Percentiles rank a stretch among this genome's conserved stretches.
Evolutionary conservation across 37 sponge, comb jelly and placozoan species (phyloP).

Genomic region (Petrosia ficiformis): DNA sequence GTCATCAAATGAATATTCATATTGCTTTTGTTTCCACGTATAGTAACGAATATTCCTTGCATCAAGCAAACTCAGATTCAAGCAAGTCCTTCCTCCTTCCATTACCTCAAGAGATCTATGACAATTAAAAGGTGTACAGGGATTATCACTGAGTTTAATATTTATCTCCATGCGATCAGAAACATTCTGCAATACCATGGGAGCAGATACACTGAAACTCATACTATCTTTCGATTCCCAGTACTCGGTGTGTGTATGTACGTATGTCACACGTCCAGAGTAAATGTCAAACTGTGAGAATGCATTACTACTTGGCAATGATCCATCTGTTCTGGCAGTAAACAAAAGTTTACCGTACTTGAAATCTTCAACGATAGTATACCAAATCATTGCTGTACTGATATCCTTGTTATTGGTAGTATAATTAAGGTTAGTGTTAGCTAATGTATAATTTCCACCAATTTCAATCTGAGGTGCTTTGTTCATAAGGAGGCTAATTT

Average conservation of each 20-base stretch:
- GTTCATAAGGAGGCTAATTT: background rate
- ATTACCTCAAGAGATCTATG: constrained; percentile 12
- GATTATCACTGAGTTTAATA: constrained; percentile 16
- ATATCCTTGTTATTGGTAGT: constrained; percentile 13
- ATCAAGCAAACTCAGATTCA: constrained; percentile 52
- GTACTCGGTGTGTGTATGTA: constrained; percentile 42
- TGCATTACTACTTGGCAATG: background rate
- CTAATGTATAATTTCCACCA: constrained; percentile 1
- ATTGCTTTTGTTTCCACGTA: constrained; percentile 18
- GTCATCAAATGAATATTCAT: background rate
- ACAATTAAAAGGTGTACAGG: constrained; percentile 31
- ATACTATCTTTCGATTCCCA: constrained; percentile 47
- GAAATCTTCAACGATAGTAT: background rate
- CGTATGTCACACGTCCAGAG: constrained; percentile 8
- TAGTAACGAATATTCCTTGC: constrained; percentile 65
- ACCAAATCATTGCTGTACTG: background rate
- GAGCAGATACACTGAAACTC: constrained; percentile 2
- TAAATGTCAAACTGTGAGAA: constrained; percentile 32
- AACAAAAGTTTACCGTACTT: constrained; percentile 17
- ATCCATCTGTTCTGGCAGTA: background rate
- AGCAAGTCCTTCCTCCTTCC: constrained; percentile 28
- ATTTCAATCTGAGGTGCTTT: background rate
- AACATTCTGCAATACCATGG: background rate
- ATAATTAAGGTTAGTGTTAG: background rate
- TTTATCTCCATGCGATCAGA: background rate